Evolutionary conservation across 2,888 invertebrate genomes (phyloP), one percentile per base, ranked within the genome.

Genomic region (Ophion slaviceki): DNA sequence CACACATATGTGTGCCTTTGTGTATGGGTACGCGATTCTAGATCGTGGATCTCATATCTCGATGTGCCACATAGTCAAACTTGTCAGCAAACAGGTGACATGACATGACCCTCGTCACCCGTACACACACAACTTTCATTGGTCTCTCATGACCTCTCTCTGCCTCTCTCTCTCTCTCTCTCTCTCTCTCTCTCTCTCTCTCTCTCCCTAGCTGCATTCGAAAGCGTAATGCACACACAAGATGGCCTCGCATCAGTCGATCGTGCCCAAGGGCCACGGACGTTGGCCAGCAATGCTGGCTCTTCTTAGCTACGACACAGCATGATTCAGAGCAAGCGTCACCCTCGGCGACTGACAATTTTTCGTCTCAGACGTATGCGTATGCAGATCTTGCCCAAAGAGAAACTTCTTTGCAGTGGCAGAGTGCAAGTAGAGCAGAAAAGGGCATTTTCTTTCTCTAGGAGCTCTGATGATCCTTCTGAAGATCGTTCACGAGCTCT

Each of bases 71-170:
- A 64, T 76, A 20, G 53, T 64, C 71, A 64, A 80, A 57, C 71
- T 78, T 78, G 28, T 4, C 61, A 17, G 28, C 53, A 40, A 71
- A 80, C 53, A 71, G 79, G 71, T 80, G 62, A 79, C 79, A 61
- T 62, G 77, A 78, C 68, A 45, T 32, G 71, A 61, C 74, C 62
- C 70, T 61, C 70, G 79, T 80, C 71, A 62, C 79, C 68, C 61
- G 28, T 61, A 47, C 17, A 64, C 78, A 61, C 45, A 70, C 61
- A 40, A 59, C 3, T 28, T 67, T n/a, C 10, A 28, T 40, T 20
- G 59, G 11, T 59, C 59, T 20, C 78, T 24, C 57, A 1, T 24
- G 1, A 24, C 24, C 24, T 24, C 0, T 24, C 24, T 24, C 24
- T 24, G 24, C 24, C 24, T 24, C 24, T 71, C 36, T 74, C 10